Percentiles rank a stretch among this genome's conserved stretches.
These are phyloP conservation scores for Echinops telfairi DNA, from an alignment of 2,113 vertebrate genomes.

Conservation along the genomic window DNA sequence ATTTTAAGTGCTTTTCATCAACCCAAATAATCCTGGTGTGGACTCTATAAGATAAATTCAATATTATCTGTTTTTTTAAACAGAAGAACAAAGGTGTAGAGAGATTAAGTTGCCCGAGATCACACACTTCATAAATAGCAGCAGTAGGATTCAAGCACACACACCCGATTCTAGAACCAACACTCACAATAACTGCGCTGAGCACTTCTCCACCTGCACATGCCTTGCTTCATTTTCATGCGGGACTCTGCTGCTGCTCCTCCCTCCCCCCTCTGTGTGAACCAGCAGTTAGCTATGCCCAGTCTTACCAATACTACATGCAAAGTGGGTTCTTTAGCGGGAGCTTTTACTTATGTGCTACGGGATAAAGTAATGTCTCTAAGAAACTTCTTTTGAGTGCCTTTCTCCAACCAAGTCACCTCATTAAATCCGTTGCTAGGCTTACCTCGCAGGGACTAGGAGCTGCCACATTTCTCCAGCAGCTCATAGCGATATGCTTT, in stretches of 20 bases:
- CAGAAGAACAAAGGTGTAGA: neutral
- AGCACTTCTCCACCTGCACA: neutral
- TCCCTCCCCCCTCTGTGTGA: neutral
- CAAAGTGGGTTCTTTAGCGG: neutral
- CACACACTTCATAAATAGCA: neutral
- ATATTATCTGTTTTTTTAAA: neutral
- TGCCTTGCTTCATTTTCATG: slow-evolving; percentile 3
- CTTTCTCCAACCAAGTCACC: slow-evolving; percentile 27
- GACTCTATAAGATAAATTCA: slow-evolving; percentile 1
- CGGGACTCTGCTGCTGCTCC: neutral
- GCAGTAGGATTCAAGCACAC: neutral
- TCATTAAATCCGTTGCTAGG: slow-evolving; percentile 32
- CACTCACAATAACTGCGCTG: neutral
- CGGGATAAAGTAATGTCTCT: neutral
- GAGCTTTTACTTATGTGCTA: neutral
- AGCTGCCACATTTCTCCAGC: neutral
- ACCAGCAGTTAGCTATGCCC: slow-evolving; percentile 17
- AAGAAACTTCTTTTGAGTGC: neutral
- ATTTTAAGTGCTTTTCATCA: slow-evolving; percentile 45
- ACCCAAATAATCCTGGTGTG: neutral
- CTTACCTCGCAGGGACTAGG: neutral
- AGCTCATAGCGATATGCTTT: neutral
- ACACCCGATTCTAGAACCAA: neutral
- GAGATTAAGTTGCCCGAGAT: neutral
- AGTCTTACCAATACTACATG: neutral